phyloP scores from a whole-genome alignment of 2,888 invertebrate genomes.

The Morpho helenor region DNA sequence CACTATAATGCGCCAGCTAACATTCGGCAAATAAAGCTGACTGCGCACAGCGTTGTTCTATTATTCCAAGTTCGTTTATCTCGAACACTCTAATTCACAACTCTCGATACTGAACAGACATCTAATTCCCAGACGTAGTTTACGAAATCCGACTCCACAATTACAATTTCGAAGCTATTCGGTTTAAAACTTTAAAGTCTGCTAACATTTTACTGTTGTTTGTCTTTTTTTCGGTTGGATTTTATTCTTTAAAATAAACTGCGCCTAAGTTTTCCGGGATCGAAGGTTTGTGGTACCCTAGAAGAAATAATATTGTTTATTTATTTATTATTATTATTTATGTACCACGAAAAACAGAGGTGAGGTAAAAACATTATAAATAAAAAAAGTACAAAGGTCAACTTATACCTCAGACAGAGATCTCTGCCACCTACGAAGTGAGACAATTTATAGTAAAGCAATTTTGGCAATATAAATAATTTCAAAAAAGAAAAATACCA shows the following conservation, averaged over 20 bases:
- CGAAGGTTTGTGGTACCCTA: neutral
- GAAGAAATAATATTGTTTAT: too few species aligned
- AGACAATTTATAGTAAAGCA: too few species aligned
- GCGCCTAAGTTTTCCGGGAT: constrained; percentile 1
- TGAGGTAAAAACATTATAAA: too few species aligned
- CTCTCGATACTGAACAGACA: constrained; percentile 31
- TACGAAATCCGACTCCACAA: constrained; percentile 32
- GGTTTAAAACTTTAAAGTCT: constrained; percentile 36
- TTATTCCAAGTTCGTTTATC: constrained; percentile 26
- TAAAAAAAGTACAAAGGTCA: too few species aligned
- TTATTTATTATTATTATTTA: too few species aligned
- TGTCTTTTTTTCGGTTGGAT: constrained; percentile 20
- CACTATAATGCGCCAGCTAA: constrained; percentile 18
- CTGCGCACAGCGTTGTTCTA: constrained; percentile 19
- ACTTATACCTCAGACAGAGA: too few species aligned
- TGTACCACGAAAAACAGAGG: too few species aligned
- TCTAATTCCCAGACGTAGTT: constrained; percentile 41
- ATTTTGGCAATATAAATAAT: too few species aligned
- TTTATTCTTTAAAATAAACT: constrained; percentile 15
- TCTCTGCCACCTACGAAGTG: too few species aligned
- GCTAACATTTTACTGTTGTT: constrained; percentile 23
- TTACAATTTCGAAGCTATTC: constrained; percentile 36
- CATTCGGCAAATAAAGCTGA: constrained; percentile 16
- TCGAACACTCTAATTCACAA: constrained; percentile 28
- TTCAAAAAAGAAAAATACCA: too few species aligned